Base-by-base conservation (phyloP, 1,140 invertebrate genomes). In the Tetranychus cinnabarinus region DNA sequence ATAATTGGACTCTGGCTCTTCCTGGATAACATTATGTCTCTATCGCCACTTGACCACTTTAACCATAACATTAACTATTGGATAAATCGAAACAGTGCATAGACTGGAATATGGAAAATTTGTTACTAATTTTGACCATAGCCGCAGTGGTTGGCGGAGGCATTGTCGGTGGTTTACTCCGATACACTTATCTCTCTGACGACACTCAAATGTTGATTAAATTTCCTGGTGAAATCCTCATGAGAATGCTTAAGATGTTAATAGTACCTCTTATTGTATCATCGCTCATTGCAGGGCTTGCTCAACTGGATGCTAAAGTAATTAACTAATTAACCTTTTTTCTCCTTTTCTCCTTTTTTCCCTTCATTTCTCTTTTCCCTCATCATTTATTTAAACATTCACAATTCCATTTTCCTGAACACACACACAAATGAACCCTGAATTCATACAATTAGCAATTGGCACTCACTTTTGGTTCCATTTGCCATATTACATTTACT, bases 201-300 rank as follows among this genome's bases (percentile, higher is more conserved):
- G 67, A 71, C n/a, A 71, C 68, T 2, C 66, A 73, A 8, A 65
- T 72, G 60, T 65, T 74, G 8, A 69, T 76, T 23, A 67, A 70
- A 10, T 76, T 76, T 64, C 75, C 74, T 2, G 74, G 74, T n/a
- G 74, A 75, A 56, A 64, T 76, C n/a, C 67, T 76, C 34, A 71
- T 76, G 71, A 62, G 74, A 36, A 73, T 74, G 71, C 67, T 75
- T 5, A 76, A 75, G 66, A 75, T 76, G 74, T 67, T 75, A 46
- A 75, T 75, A 55, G 65, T 75, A 34, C 74, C 74, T 1, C 69
- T 75, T 34, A 75, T 75, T 64, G 71, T 75, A 47, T 74, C 73
- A 8, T 74, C 71, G 48, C 67, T 75, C 56, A 71, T 75, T 45
- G 12, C 64, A 68, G 72, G 72, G 56, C 64, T 74, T 46, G 68